Percentiles rank a stretch among this genome's conserved stretches.
Conservation (phyloP, 2,113 vertebrate species). For the Chloroceryle aenea region DNA sequence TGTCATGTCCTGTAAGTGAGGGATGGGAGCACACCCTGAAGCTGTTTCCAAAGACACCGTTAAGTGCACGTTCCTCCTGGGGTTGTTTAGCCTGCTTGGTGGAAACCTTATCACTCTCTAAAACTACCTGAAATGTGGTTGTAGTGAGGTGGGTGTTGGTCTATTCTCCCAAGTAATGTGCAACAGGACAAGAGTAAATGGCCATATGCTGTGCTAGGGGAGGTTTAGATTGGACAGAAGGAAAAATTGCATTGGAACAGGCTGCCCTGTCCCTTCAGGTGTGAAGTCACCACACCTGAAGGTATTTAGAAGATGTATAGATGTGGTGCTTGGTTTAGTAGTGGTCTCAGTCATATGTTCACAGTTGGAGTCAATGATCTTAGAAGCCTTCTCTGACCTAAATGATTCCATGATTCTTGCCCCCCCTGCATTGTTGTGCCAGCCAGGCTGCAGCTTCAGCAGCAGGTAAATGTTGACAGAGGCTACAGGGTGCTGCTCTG, state of each 20-base stretch:
- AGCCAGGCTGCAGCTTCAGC: background rate
- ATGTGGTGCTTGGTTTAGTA: background rate
- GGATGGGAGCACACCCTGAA: background rate
- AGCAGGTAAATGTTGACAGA: fast-evolving
- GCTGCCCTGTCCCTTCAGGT: too few species aligned
- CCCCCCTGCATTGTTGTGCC: background rate
- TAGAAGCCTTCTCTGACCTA: background rate
- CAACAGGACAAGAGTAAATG: fast-evolving
- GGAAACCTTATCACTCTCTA: background rate
- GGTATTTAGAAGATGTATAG: fast-evolving
- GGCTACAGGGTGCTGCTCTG: background rate
- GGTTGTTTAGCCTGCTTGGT: background rate
- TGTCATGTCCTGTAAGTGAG: background rate
- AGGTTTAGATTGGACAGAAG: background rate
- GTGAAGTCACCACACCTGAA: background rate
- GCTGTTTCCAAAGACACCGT: background rate
- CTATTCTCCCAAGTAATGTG: background rate
- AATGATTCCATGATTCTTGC: background rate
- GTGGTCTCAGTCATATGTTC: background rate
- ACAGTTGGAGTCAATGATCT: background rate
- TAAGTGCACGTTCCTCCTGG: background rate
- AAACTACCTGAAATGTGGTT: background rate
- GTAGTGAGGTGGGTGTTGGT: fast-evolving
- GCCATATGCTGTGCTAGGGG: background rate
- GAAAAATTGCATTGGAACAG: background rate